Evolutionary conservation across 2,797 vertebrate genomes (phyloP).

Genomic region (Lacerta bilineata): DNA sequence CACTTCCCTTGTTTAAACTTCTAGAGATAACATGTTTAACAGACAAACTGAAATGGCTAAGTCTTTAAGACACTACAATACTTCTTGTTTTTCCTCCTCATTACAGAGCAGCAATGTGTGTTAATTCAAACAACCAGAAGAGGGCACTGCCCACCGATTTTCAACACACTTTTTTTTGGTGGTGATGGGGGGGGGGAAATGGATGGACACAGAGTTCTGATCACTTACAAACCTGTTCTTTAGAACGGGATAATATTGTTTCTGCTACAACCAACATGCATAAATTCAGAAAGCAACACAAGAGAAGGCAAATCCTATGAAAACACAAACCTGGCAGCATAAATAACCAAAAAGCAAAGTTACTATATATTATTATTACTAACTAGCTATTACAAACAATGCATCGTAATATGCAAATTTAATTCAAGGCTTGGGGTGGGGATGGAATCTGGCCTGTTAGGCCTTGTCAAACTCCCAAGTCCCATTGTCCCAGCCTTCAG

Average conservation of each 20-base stretch:
- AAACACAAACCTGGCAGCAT: neutral
- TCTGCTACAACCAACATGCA: neutral
- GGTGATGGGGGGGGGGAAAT: neutral
- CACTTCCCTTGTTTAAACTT: neutral
- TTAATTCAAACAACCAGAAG: slow-evolving; percentile 50
- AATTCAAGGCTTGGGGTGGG: neutral
- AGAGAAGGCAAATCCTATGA: neutral
- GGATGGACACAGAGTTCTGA: accelerated
- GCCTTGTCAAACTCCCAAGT: neutral
- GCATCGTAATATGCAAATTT: neutral
- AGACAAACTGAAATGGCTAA: too few species aligned
- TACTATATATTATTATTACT: neutral
- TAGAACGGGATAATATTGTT: accelerated
- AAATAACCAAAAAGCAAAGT: neutral
- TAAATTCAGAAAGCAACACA: slow-evolving; percentile 11
- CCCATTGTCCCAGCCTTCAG: neutral
- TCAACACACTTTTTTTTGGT: accelerated
- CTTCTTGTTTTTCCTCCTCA: accelerated
- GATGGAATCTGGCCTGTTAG: neutral
- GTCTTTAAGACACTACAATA: neutral
- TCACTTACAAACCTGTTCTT: neutral
- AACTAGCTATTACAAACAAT: neutral
- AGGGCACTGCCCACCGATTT: slow-evolving; percentile 72
- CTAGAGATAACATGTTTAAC: neutral
- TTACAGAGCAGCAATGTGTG: accelerated